Evolutionary conservation across 2,888 invertebrate genomes (phyloP).

Genomic region (Iphiclides podalirius): DNA sequence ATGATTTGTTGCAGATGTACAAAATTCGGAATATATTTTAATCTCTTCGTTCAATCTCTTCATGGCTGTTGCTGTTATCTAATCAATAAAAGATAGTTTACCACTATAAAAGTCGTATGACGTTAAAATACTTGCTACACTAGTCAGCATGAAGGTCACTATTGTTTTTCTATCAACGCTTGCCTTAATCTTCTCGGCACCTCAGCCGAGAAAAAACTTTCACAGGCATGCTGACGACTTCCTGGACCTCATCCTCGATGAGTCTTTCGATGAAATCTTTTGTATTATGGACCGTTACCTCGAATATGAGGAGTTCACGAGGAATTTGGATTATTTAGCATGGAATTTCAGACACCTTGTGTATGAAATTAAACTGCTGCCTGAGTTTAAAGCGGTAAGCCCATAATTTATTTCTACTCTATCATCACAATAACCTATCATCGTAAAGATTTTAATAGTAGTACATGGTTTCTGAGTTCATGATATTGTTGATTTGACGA

Average conservation of each 20-base stretch:
- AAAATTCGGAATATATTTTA: background rate
- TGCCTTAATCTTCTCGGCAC: slow-evolving; percentile 44
- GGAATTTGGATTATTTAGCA: slow-evolving; percentile 41
- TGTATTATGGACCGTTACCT: slow-evolving; percentile 41
- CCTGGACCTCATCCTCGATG: slow-evolving; percentile 42
- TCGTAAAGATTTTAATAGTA: no score
- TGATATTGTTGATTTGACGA: no score
- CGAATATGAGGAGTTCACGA: slow-evolving; percentile 50
- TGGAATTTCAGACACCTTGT: slow-evolving; percentile 52
- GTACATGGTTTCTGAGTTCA: no score
- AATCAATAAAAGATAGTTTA: slow-evolving; percentile 9
- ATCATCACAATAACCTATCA: no score
- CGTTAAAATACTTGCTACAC: slow-evolving; percentile 7
- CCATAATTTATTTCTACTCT: no score
- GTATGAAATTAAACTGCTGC: slow-evolving; percentile 56
- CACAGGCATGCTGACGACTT: slow-evolving; percentile 63
- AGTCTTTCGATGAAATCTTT: slow-evolving; percentile 38
- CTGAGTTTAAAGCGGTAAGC: slow-evolving; percentile 61
- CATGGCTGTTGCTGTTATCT: slow-evolving; percentile 13
- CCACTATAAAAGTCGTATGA: slow-evolving; percentile 12
- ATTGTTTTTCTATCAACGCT: slow-evolving; percentile 43
- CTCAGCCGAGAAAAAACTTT: slow-evolving; percentile 55
- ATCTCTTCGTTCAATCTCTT: no score
- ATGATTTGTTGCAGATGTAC: no score
- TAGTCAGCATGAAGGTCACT: slow-evolving; percentile 45